phyloP scores from a whole-genome alignment of 2,113 vertebrate genomes.

The Cynocephalus volans region DNA sequence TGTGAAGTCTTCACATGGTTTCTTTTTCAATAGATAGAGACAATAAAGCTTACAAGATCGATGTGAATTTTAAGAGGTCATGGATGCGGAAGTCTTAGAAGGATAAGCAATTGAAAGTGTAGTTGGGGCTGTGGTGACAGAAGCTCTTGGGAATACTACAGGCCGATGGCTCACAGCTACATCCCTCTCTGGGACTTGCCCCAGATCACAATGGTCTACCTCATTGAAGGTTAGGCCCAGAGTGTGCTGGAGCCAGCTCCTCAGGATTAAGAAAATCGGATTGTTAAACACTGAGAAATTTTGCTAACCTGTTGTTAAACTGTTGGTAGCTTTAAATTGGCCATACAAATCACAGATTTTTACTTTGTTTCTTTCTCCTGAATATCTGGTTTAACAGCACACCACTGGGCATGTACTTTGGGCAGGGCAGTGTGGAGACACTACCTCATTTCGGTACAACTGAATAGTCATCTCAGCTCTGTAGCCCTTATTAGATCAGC shows the following conservation, averaged over 20 bases:
- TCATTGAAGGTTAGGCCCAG: neutral
- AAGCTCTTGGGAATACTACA: accelerated
- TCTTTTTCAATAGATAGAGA: neutral
- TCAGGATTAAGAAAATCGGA: neutral
- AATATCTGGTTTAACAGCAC: neutral
- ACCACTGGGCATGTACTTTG: neutral
- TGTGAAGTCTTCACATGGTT: neutral
- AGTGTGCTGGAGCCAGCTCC: neutral
- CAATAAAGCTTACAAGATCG: neutral
- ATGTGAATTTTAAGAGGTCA: neutral
- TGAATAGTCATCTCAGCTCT: neutral
- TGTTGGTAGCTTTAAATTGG: neutral
- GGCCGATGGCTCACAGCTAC: neutral
- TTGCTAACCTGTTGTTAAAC: neutral
- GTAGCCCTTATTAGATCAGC: accelerated
- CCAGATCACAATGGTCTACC: too few relatives aligned
- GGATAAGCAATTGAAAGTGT: accelerated
- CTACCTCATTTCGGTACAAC: neutral
- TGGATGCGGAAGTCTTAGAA: neutral
- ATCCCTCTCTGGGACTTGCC: neutral
- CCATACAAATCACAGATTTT: neutral
- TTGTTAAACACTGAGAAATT: neutral
- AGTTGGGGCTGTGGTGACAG: neutral
- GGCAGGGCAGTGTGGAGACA: neutral
- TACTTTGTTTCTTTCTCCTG: neutral